A percentile compares a stretch with the other conserved stretches of the same genome.
Conservation (phyloP, 2,888 invertebrate genomes). For the Epistrophe grossulariae region DNA sequence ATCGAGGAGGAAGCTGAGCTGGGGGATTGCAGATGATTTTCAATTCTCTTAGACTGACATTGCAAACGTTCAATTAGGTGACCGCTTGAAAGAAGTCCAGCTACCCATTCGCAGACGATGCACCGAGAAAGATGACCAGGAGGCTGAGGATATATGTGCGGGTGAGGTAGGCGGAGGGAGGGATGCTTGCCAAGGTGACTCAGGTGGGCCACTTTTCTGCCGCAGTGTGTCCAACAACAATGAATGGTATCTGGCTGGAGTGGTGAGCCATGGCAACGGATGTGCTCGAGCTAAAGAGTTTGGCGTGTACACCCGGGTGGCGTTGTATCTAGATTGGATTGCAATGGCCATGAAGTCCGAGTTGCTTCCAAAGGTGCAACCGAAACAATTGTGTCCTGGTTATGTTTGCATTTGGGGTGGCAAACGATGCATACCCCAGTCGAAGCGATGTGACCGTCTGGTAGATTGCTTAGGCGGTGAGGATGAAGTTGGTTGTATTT, state of each 20-base stretch:
- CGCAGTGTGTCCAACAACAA: conserved; percentile 87
- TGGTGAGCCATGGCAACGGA: conserved; percentile 94
- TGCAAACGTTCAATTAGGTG: conserved; percentile 85
- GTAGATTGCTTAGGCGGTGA: conserved; percentile 92
- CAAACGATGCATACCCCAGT: conserved; percentile 88
- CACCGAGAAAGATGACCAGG: conserved; percentile 87
- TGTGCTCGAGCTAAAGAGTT: conserved; percentile 92
- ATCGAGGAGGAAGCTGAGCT: not conserved
- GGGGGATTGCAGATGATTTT: conserved; percentile 20
- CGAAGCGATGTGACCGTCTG: conserved; percentile 88
- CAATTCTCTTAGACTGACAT: conserved; percentile 36
- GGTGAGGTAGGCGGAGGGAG: conserved; percentile 90
- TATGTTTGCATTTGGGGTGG: conserved; percentile 88
- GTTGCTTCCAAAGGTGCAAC: conserved; percentile 84
- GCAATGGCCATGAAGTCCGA: conserved; percentile 81
- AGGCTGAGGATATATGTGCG: conserved; percentile 90
- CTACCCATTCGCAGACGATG: conserved; percentile 89
- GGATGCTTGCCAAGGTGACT: conserved; percentile 91
- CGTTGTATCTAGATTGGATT: conserved; percentile 91
- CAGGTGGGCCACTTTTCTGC: conserved; percentile 93
- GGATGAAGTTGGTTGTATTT: conserved; percentile 90
- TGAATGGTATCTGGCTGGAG: conserved; percentile 92
- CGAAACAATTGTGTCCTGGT: conserved; percentile 89
- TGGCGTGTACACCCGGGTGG: conserved; percentile 92
- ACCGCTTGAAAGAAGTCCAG: conserved; percentile 91